Evolutionary conservation across 2,888 invertebrate genomes (phyloP).

Genomic region (Dryomyza anilis): DNA sequence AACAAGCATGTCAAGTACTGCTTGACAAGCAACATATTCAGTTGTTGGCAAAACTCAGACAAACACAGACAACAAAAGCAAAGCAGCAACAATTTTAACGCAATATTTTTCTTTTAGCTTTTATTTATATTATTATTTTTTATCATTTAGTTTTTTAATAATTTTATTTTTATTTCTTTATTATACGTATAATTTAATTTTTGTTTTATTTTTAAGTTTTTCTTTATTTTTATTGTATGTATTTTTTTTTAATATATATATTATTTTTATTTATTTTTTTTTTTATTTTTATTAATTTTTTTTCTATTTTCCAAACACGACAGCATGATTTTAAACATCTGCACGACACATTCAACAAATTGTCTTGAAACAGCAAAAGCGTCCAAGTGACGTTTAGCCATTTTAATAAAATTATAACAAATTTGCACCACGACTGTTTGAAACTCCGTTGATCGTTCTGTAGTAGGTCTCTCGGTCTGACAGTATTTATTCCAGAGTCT

Average conservation of each 20-base stretch:
- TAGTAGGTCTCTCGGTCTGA: too few relatives aligned
- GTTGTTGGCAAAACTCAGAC: conserved; percentile 23
- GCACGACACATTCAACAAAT: conserved; percentile 33
- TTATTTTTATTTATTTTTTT: not conserved
- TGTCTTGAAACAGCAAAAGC: conserved; percentile 11
- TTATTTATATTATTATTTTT: too few relatives aligned
- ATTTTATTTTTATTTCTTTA: conserved; percentile 1
- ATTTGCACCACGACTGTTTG: not conserved
- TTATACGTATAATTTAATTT: too few relatives aligned
- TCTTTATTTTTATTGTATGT: too few relatives aligned
- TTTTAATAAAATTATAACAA: conserved; percentile 19
- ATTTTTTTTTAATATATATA: not conserved
- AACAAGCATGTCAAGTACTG: conserved; percentile 19
- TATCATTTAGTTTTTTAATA: not conserved
- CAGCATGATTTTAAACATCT: conserved; percentile 29
- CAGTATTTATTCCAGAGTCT: too few relatives aligned
- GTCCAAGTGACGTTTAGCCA: not conserved
- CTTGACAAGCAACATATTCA: conserved; percentile 22
- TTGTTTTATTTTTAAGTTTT: too few relatives aligned
- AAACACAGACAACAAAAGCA: conserved; percentile 2
- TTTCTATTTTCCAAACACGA: not conserved
- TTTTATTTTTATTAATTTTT: conserved; percentile 1
- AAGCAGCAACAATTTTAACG: not conserved
- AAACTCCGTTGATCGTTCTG: too few relatives aligned
- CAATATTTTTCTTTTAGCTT: too few relatives aligned